Conservation (phyloP, 2,113 vertebrate species). For the Aldabrachelys gigantea region DNA sequence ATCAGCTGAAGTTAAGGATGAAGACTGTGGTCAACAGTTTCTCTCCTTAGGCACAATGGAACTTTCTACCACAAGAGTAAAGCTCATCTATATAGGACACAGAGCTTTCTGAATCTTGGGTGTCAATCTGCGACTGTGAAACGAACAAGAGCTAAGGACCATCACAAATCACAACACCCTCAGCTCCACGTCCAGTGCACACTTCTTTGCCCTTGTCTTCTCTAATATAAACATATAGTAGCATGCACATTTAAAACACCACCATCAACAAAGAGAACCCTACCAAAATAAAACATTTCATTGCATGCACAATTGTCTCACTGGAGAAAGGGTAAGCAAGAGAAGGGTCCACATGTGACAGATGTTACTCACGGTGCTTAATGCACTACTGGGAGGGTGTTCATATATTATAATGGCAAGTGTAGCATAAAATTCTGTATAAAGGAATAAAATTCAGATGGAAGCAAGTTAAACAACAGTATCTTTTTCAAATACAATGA, state of each 20-base stretch:
- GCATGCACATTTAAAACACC: not conserved
- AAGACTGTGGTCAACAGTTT: not conserved
- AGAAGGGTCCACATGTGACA: not conserved
- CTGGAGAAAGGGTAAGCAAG: not conserved
- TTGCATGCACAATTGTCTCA: not conserved
- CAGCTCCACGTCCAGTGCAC: not conserved
- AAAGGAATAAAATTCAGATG: not conserved
- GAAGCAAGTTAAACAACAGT: not conserved
- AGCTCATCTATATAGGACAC: not conserved
- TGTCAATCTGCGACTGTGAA: not conserved
- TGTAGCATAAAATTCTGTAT: not conserved
- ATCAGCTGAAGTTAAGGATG: not conserved
- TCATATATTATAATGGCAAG: not conserved
- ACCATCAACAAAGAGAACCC: not conserved
- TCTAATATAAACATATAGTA: not conserved
- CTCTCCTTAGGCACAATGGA: not conserved
- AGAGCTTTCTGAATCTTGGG: not conserved
- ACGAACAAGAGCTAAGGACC: not conserved
- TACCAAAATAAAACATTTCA: not conserved
- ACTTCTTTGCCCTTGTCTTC: conserved; percentile 4
- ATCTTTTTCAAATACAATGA: not conserved
- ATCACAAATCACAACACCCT: not conserved
- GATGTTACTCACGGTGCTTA: conserved; percentile 4
- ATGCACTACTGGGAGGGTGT: not conserved
- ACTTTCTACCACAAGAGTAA: not conserved